Conservation (phyloP, 1,140 invertebrate genomes). For the Hycleus phaleratus region DNA sequence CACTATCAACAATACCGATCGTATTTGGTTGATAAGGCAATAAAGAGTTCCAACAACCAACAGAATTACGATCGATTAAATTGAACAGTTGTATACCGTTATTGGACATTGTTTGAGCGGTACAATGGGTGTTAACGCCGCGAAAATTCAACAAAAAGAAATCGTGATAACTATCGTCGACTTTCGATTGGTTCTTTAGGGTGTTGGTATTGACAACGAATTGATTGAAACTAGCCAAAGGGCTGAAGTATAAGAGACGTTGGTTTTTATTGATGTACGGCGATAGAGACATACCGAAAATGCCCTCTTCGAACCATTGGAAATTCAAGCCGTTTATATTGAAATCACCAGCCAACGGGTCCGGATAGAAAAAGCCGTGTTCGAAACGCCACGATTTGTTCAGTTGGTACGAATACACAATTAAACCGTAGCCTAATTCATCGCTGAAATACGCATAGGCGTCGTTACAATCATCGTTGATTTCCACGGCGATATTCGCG, state of each 20-base stretch:
- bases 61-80: constrained; percentile 68
- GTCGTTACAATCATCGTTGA: constrained; percentile 66
- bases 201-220: constrained; percentile 69
- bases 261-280: constrained; percentile 44
- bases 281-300: constrained; percentile 69
- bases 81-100: constrained; percentile 67
- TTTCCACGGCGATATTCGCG: constrained; percentile 71
- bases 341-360: constrained; percentile 68
- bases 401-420: constrained; percentile 65
- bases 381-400: constrained; percentile 69
- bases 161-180: constrained; percentile 61
- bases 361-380: constrained; percentile 71
- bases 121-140: constrained; percentile 59
- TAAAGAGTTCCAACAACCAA: constrained; percentile 71
- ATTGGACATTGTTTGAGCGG: constrained; percentile 62
- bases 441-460: constrained; percentile 73
- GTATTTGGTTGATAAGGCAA: constrained; percentile 57
- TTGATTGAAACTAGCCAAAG: constrained; percentile 64
- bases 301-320: constrained; percentile 71
- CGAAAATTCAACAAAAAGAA: constrained; percentile 61
- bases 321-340: constrained; percentile 72
- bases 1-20: constrained; percentile 61
- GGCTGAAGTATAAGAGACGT: constrained; percentile 68
- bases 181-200: constrained; percentile 56
- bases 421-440: constrained; percentile 69